Conservation (phyloP, 2,797 vertebrate species). For the Tiaroga cobitis region DNA sequence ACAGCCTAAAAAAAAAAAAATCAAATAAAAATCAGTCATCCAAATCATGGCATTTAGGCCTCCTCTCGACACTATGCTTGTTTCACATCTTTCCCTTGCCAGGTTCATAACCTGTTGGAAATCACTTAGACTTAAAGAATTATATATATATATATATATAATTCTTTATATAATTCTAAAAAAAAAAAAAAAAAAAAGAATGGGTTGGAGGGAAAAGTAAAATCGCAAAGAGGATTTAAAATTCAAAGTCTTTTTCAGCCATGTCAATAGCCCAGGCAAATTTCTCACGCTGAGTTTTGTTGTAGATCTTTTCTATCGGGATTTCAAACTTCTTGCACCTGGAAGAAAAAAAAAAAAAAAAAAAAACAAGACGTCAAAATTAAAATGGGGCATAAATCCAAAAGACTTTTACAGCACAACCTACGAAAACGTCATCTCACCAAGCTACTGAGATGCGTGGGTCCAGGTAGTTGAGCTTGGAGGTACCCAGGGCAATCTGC, state of each 20-base stretch:
- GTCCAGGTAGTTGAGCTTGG: constrained; percentile 98
- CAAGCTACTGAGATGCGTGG: constrained; percentile 96
- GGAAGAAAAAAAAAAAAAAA: neutral
- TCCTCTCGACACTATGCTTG: constrained; percentile 45
- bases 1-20: constrained; percentile 52
- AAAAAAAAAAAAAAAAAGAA: constrained; percentile 43
- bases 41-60: constrained; percentile 17
- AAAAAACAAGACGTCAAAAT: neutral
- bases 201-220: constrained; percentile 57
- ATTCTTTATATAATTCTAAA: too few relatives aligned
- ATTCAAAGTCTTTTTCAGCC: constrained; percentile 92
- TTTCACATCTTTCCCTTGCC: constrained; percentile 57
- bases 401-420: neutral
- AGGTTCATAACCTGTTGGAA: constrained; percentile 70
- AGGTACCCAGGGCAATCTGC: constrained; percentile 95
- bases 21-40: constrained; percentile 31
- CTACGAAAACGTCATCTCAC: constrained; percentile 71
- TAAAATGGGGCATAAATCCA: too few relatives aligned
- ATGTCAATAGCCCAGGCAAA: constrained; percentile 99
- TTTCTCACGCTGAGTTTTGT: constrained; percentile 98
- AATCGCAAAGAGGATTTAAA: constrained; percentile 83
- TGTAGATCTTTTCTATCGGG: constrained; percentile 97
- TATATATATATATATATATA: constrained; percentile 52
- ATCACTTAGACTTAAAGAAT: constrained; percentile 72
- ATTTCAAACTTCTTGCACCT: constrained; percentile 97